These are phyloP conservation scores for Lepidochrysops patricia DNA, from an alignment of 2,888 invertebrate genomes.

Conservation along the genomic window DNA sequence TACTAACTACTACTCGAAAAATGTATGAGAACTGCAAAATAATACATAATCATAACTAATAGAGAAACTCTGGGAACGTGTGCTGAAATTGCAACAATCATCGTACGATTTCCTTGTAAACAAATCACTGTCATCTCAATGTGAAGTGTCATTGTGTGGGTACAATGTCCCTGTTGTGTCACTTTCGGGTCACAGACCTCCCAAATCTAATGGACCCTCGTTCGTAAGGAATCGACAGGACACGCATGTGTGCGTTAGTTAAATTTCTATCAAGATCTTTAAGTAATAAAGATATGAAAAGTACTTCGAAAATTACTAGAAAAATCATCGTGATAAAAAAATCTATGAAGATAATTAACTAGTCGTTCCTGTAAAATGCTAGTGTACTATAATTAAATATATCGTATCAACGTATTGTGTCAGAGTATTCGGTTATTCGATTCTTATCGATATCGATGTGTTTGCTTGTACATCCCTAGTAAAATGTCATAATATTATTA, in stretches of 20 bases:
- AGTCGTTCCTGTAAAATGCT: no score
- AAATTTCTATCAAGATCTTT: background rate
- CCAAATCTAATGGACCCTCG: conserved; percentile 28
- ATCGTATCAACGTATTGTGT: no score
- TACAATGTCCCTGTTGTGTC: conserved; percentile 30
- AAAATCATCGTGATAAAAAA: no score
- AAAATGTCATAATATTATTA: background rate
- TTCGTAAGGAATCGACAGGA: conserved; percentile 26
- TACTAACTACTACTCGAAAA: no score
- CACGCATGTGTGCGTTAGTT: conserved; percentile 14
- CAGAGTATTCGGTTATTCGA: background rate
- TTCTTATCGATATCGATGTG: background rate
- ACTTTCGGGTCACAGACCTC: conserved; percentile 30
- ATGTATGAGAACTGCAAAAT: no score
- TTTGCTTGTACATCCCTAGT: background rate
- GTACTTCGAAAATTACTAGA: no score
- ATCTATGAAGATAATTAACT: no score
- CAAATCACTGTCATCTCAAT: conserved; percentile 26
- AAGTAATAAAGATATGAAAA: no score
- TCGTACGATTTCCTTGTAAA: conserved; percentile 26
- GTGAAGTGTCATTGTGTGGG: conserved; percentile 25
- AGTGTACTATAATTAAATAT: no score
- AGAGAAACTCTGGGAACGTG: background rate
- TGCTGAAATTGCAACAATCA: conserved; percentile 13
- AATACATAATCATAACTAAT: background rate